Percentiles rank a stretch among this genome's conserved stretches.
Evolutionary conservation across 2,888 invertebrate genomes (phyloP).

Genomic region (Ditylenchus weischeri): DNA sequence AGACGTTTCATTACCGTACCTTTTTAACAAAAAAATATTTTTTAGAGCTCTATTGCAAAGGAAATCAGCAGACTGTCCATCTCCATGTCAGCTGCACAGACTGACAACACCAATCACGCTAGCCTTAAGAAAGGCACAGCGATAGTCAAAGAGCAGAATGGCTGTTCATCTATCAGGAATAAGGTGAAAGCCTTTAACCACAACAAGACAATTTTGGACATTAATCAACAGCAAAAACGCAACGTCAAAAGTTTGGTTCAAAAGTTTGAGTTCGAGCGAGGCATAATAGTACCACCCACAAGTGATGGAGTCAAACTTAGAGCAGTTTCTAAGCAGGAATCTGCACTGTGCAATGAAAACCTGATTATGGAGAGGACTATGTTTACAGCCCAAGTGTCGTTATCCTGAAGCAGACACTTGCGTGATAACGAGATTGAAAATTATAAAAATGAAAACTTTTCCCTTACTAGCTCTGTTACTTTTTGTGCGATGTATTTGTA

Average conservation of each 20-base stretch:
- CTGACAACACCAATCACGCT: not conserved
- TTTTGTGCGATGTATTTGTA: too few species aligned
- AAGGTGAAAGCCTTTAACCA: conserved; percentile 4
- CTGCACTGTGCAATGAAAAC: too few species aligned
- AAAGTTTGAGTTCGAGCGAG: conserved; percentile 15
- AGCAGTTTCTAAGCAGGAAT: too few species aligned
- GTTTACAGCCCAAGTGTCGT: too few species aligned
- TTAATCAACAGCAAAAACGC: conserved; percentile 7
- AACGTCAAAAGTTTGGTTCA: conserved; percentile 15
- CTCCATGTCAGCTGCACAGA: not conserved
- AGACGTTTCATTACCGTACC: too few species aligned
- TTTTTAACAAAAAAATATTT: not conserved
- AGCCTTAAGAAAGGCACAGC: too few species aligned
- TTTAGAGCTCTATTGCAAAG: conserved; percentile 15
- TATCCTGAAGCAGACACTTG: too few species aligned
- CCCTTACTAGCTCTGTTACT: too few species aligned
- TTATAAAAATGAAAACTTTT: too few species aligned
- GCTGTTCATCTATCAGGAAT: not conserved
- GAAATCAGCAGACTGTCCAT: conserved; percentile 10
- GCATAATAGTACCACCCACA: not conserved
- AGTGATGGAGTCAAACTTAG: too few species aligned
- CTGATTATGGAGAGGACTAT: too few species aligned
- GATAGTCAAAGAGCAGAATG: not conserved
- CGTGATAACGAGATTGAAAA: too few species aligned
- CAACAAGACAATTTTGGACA: not conserved